Conservation (phyloP, 2,797 vertebrate species). For the Oreochromis mossambicus region DNA sequence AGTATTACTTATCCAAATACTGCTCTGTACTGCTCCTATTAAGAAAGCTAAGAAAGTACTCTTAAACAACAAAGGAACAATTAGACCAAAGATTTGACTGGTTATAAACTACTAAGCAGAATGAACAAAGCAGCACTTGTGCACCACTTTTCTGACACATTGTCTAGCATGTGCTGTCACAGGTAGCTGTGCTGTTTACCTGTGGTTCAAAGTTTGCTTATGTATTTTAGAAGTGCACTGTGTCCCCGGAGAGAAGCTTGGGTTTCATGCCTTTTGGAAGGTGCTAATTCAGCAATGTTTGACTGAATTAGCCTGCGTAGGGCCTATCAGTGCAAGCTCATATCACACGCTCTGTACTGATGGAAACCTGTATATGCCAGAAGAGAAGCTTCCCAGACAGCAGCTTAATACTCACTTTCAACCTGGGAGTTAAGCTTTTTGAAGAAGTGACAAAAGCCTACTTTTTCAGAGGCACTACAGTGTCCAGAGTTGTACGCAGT, state of each 20-base stretch:
- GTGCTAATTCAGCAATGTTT: slow-evolving; percentile 41
- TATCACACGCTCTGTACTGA: slow-evolving; percentile 20
- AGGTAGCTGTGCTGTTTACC: not conserved
- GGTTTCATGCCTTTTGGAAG: slow-evolving; percentile 41
- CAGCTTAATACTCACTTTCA: not conserved
- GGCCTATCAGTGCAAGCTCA: slow-evolving; percentile 20
- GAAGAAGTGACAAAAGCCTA: not conserved
- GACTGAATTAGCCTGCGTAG: slow-evolving; percentile 11
- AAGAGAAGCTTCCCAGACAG: not conserved
- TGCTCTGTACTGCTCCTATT: not conserved
- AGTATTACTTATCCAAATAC: not conserved
- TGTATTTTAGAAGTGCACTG: slow-evolving; percentile 8
- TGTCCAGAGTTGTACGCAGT: not conserved
- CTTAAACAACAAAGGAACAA: not conserved
- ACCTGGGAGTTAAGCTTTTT: not conserved
- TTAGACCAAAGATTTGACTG: not conserved
- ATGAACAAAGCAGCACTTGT: not conserved
- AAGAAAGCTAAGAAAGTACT: not conserved
- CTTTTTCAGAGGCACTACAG: not conserved
- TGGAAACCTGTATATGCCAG: slow-evolving; percentile 11
- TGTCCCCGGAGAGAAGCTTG: slow-evolving; percentile 18
- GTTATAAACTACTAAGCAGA: not conserved
- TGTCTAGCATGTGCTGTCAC: not conserved
- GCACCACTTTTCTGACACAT: not conserved
- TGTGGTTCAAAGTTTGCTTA: not conserved